A percentile compares a stretch with the other conserved stretches of the same genome.
Conservation (phyloP, 2,888 invertebrate species). For the Drosophila subsilvestris region DNA sequence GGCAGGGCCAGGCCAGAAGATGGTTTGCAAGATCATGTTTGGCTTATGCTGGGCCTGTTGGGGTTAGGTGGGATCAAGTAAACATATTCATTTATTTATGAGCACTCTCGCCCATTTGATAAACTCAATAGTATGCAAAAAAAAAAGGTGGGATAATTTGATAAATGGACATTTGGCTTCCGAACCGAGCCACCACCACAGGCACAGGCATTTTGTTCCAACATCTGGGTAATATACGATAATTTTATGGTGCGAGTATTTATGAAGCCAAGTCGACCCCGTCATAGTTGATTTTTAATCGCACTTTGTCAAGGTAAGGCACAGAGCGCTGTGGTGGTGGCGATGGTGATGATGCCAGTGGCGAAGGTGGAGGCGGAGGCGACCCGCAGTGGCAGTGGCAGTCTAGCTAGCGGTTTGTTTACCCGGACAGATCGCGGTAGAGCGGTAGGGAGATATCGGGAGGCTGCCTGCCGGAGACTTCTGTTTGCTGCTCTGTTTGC, state of each 20-base stretch:
- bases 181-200: neutral
- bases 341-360: too few species aligned
- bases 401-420: conserved; percentile 65
- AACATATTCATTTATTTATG: conserved; percentile 13
- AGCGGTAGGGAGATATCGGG: neutral
- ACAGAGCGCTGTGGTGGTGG: neutral
- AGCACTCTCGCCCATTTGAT: conserved; percentile 23
- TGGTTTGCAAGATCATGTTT: neutral
- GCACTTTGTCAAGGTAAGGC: conserved; percentile 58
- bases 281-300: conserved; percentile 57
- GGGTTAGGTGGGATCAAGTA: conserved; percentile 21
- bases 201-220: conserved; percentile 1
- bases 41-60: conserved; percentile 6
- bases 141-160: conserved; percentile 10
- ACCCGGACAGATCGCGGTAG: conserved; percentile 33
- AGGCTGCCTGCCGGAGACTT: conserved; percentile 18
- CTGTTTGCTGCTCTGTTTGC: conserved; percentile 54
- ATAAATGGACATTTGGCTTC: conserved; percentile 21
- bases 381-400: conserved; percentile 32
- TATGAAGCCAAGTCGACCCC: conserved; percentile 39
- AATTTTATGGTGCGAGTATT: conserved; percentile 21
- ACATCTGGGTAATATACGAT: conserved; percentile 28
- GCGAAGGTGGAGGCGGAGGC: neutral
- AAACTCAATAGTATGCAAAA: neutral
- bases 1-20: conserved; percentile 7